These are phyloP conservation scores for Pseudomyrmex sp. DNA, from an alignment of 1,140 invertebrate genomes.

Conservation along the genomic window DNA sequence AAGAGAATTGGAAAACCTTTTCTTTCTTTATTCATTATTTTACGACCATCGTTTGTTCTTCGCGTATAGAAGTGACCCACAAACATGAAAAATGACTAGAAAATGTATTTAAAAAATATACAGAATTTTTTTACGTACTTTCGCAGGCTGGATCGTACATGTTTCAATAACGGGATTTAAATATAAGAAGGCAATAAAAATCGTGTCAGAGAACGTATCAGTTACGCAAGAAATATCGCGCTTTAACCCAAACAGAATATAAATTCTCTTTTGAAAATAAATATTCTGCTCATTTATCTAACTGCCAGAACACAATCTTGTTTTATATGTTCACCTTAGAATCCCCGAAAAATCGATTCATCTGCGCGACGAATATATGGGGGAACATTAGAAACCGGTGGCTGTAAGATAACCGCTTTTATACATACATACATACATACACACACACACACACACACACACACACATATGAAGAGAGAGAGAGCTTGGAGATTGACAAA, in stretches of 20 bases:
- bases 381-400: neutral
- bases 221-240: neutral
- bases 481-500: conserved; percentile 16
- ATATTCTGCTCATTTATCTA: neutral
- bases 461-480: too few species aligned
- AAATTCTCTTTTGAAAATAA: conserved; percentile 2
- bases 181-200: neutral
- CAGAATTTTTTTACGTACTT: neutral
- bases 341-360: neutral
- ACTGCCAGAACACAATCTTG: neutral
- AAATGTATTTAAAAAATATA: neutral
- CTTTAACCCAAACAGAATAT: neutral
- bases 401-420: neutral
- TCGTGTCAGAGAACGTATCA: neutral
- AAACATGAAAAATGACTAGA: too few species aligned
- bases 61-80: too few species aligned
- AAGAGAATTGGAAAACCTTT: too few species aligned
- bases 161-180: conserved; percentile 2
- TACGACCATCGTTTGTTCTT: too few species aligned
- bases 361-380: neutral
- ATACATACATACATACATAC: neutral
- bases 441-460: too few species aligned
- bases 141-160: neutral
- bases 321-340: neutral
- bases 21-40: too few species aligned